Conservation (phyloP, 2,113 vertebrate genomes). For the Lichenostomus cassidix region DNA sequence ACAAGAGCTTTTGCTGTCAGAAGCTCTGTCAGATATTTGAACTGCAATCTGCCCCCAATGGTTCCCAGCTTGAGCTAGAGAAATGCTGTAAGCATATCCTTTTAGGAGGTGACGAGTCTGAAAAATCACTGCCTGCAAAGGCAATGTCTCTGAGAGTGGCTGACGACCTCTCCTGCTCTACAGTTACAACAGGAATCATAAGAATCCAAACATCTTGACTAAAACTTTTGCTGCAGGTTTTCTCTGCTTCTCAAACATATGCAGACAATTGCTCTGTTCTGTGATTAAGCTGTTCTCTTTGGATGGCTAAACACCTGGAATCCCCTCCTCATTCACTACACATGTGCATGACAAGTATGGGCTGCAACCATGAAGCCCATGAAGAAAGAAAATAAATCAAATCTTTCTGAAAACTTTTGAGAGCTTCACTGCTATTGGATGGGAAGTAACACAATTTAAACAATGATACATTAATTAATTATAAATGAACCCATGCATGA, state of each 20-base stretch:
- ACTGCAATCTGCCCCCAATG: constrained; percentile 8
- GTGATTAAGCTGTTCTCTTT: background rate
- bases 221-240: background rate
- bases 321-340: background rate
- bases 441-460: background rate
- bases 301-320: constrained; percentile 2
- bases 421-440: background rate
- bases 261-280: background rate
- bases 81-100: background rate
- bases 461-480: background rate
- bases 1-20: background rate
- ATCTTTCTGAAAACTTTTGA: background rate
- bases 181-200: background rate
- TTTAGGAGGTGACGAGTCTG: background rate
- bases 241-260: background rate
- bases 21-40: constrained; percentile 31
- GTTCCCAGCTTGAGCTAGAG: constrained; percentile 38
- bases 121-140: constrained; percentile 4
- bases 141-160: background rate
- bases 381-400: background rate
- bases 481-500: background rate
- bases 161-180: background rate
- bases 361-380: background rate
- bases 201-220: background rate
- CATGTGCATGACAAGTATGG: background rate